phyloP scores from a whole-genome alignment of 1,140 invertebrate genomes.

The Lepidurus couesii region DNA sequence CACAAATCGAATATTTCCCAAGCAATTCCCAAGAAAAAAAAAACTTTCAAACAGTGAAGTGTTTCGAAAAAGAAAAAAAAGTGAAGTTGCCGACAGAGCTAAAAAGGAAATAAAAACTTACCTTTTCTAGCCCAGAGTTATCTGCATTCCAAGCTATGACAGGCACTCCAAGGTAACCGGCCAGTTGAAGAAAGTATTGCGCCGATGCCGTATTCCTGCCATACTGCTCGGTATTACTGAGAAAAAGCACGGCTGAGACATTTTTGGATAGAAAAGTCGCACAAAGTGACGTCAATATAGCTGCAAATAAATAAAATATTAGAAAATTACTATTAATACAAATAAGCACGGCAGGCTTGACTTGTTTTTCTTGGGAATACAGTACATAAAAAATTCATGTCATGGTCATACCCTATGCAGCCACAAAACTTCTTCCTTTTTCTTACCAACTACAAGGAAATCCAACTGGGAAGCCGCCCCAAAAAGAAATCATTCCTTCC shows the following conservation, averaged over 20 bases:
- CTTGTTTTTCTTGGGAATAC: too few species aligned
- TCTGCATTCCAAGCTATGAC: conserved; percentile 93
- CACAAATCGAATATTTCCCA: too few species aligned
- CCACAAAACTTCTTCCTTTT: too few species aligned
- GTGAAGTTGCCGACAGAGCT: not conserved
- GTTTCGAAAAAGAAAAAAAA: too few species aligned
- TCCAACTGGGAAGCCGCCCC: too few species aligned
- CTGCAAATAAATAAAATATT: conserved; percentile 51
- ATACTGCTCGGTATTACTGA: conserved; percentile 85
- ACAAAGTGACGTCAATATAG: conserved; percentile 76
- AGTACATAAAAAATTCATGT: too few species aligned
- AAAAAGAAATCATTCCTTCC: too few species aligned
- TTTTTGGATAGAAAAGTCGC: conserved; percentile 80
- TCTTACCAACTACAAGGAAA: too few species aligned
- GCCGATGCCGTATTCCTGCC: conserved; percentile 84
- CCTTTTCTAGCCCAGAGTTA: conserved; percentile 74
- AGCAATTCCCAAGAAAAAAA: too few species aligned
- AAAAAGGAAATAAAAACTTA: conserved; percentile 43
- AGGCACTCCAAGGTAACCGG: conserved; percentile 75
- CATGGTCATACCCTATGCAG: too few species aligned
- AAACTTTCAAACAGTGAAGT: too few species aligned
- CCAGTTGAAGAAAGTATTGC: conserved; percentile 87
- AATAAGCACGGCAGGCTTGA: not conserved
- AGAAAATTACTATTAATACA: not conserved
- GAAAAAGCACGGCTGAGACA: conserved; percentile 83